Evolutionary conservation across 2,888 invertebrate species (phyloP).

Genomic region (Synergus gifuensis): DNA sequence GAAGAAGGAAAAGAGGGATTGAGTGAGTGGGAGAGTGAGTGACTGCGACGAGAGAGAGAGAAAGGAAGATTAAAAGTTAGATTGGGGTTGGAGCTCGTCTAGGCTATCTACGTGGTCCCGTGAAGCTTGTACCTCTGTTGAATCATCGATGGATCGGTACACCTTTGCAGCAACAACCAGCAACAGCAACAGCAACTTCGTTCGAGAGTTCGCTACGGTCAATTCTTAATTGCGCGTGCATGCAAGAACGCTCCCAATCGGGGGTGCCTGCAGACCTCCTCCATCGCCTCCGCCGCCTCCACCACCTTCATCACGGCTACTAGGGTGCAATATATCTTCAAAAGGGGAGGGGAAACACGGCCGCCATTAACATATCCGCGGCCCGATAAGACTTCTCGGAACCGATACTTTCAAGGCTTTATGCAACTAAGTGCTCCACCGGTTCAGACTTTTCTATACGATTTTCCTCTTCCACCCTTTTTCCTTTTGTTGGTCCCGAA

Average conservation of each 20-base stretch:
- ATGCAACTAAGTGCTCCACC: constrained; percentile 33
- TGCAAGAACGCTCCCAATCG: constrained; percentile 62
- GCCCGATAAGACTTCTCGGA: constrained; percentile 76
- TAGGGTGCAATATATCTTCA: constrained; percentile 73
- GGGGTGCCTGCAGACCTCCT: constrained; percentile 43
- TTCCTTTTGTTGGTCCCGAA: neutral
- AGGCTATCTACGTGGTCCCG: constrained; percentile 59
- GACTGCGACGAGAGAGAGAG: constrained; percentile 45
- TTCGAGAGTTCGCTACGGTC: constrained; percentile 51
- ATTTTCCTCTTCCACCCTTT: neutral
- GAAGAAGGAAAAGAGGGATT: constrained; percentile 48
- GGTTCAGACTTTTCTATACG: neutral
- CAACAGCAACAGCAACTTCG: constrained; percentile 12
- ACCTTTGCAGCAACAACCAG: constrained; percentile 47
- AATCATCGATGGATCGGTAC: constrained; percentile 73
- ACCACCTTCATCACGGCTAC: constrained; percentile 59
- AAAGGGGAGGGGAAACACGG: constrained; percentile 68
- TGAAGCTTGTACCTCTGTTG: constrained; percentile 71
- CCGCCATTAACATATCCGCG: constrained; percentile 77
- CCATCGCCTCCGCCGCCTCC: constrained; percentile 47
- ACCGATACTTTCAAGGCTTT: constrained; percentile 68
- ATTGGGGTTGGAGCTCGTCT: constrained; percentile 39
- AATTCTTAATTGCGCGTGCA: constrained; percentile 73
- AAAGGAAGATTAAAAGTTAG: constrained; percentile 41
- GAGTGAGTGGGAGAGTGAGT: constrained; percentile 45